Base-by-base conservation (phyloP, 1,140 invertebrate species). In the Dendroctonus ponderosae region DNA sequence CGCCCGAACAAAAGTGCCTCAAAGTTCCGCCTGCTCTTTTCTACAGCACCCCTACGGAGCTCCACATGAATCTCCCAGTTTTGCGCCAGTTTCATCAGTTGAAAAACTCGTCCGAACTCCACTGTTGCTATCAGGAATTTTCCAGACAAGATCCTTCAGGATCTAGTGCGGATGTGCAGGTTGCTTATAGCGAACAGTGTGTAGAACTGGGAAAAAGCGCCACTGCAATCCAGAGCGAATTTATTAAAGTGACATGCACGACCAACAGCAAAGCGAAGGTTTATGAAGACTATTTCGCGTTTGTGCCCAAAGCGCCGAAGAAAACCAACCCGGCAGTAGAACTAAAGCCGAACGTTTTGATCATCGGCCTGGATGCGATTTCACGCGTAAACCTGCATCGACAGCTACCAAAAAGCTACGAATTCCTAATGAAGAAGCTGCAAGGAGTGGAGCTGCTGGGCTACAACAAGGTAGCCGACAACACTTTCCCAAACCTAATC, bases 311-410 rank as follows among this genome's bases (percentile, higher is more conserved):
- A 11, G 85, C 85, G 68, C 58, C 8, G 7, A 42, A 72, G 14
- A 43, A 69, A 42, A 26, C 66, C 67, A 49, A 63, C 44, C 5
- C 63, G 71, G 2, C 11, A 8, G 12, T 49, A 7, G 60, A 50
- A 37, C 6, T 84, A 7, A 60, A 56, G 49, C 50, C 49, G 11
- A 90, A 86, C 69, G 82, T 97, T 0, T 80, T 96, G 26, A 81
- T 96, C 8, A 76, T 96, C n/a, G 94, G 94, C 0, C 82, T 96
- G 11, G 93, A 96, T 76, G 89, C 91, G 0, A 85, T 95, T 2
- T 96, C 93, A 0, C 83, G 92, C 51, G 80, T 94, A 53, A 94
- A 96, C 79, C 89, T 94, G 63, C 84, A 90, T 50, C 84, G 93
- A 15, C 89, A 91, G 63, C 90, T 95, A 88, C 89, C 88, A 0